Evolutionary conservation across 2,888 invertebrate species (phyloP).

Genomic region (Amiota communis): DNA sequence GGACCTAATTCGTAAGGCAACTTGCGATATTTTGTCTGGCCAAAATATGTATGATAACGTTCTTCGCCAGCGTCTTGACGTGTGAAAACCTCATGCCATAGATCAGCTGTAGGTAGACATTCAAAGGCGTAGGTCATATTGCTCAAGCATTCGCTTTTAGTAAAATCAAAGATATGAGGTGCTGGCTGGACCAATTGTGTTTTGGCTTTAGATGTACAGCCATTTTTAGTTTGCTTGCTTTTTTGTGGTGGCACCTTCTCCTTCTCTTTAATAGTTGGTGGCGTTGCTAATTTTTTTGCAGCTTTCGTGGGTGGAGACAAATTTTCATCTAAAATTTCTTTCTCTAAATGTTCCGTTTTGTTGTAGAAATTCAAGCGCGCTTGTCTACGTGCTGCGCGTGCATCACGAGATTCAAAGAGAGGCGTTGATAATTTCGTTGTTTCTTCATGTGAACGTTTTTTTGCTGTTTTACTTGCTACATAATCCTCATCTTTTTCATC

Average conservation of each 20-base stretch:
- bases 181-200: slow-evolving; percentile 29
- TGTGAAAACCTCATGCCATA: slow-evolving; percentile 86
- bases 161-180: slow-evolving; percentile 56
- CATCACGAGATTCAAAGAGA: slow-evolving; percentile 49
- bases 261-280: not conserved
- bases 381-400: slow-evolving; percentile 53
- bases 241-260: not conserved
- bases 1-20: slow-evolving; percentile 85
- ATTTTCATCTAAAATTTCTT: slow-evolving; percentile 31
- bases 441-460: slow-evolving; percentile 21
- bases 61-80: slow-evolving; percentile 84
- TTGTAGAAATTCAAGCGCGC: slow-evolving; percentile 42
- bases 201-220: slow-evolving; percentile 8
- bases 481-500: slow-evolving; percentile 59
- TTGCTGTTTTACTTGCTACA: slow-evolving; percentile 43
- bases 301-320: slow-evolving; percentile 10
- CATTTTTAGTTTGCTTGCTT: slow-evolving; percentile 26
- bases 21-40: slow-evolving; percentile 69
- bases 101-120: slow-evolving; percentile 81
- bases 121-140: slow-evolving; percentile 76
- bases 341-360: slow-evolving; percentile 22
- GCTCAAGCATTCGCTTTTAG: slow-evolving; percentile 60
- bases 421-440: not conserved
- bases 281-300: slow-evolving; percentile 21
- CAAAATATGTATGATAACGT: slow-evolving; percentile 75